Evolutionary conservation across 2,888 invertebrate genomes (phyloP), one percentile per base, ranked within the genome.

Genomic region (Lagria hirta): DNA sequence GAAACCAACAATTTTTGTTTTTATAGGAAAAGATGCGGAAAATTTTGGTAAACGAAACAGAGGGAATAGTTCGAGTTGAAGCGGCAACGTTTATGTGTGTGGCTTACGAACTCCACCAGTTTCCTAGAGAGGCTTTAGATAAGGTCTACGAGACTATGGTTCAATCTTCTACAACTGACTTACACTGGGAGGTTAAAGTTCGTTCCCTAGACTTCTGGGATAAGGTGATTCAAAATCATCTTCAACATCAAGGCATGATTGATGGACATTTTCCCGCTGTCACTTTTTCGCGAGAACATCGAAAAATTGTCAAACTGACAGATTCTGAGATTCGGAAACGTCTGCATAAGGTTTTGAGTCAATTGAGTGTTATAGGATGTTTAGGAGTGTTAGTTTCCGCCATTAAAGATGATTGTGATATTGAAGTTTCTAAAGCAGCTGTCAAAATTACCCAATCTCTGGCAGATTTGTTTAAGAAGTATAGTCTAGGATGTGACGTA

Each of bases 181-280:
- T 88, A 41, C 84, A 90, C 61, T 88, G 89, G 88, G 89, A 90
- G 65, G 88, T 88, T 0, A 87, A 88, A 68, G 71, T 83, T 0
- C 79, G 78, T 38, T 83, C 86, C 0, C 64, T 90, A 1, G 73
- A 76, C 42, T 89, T 86, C 60, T 90, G 89, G 88, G 76, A 77
- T 37, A 72, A 77, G 6, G 82, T 85, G 12, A 82, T 87, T 26
- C 74, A 78, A 13, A 76, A 78, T 0, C 77, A 81, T 35, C 70
- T 88, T 4, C 76, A 75, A 0, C 79, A 86, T 58, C 88, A 88
- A 69, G 89, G 89, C n/a, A 87, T 89, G 85, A 78, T 89, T 6
- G 88, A 90, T 61, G 87, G 87, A 0, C 77, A 73, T 0, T 89
- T 89, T 66, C 89, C 89, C 0, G 79, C 78, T 0, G 83, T 88